A percentile compares a stretch with the other conserved stretches of the same genome.
Evolutionary conservation across 1,140 invertebrate genomes (phyloP).

Genomic region (Asobara japonica): DNA sequence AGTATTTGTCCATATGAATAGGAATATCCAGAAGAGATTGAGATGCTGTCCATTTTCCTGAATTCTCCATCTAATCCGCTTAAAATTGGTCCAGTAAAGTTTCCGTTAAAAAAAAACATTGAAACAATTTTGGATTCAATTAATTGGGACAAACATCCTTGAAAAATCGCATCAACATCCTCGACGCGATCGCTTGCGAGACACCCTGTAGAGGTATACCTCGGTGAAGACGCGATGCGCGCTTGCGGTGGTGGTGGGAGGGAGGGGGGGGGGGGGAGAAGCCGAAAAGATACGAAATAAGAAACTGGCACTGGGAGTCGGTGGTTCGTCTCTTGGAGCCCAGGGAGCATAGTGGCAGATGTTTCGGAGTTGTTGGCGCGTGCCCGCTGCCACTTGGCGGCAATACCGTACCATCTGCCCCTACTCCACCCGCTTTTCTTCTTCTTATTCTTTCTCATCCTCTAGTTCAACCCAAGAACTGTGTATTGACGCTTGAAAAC

Average conservation of each 20-base stretch:
- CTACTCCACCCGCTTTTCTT: slow-evolving; percentile 17
- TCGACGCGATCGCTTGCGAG: too few species aligned
- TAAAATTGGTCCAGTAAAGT: too few species aligned
- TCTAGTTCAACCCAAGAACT: slow-evolving; percentile 11
- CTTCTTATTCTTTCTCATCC: slow-evolving; percentile 18
- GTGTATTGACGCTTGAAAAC: slow-evolving; percentile 4
- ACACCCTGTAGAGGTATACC: too few species aligned
- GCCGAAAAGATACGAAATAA: slow-evolving; percentile 47
- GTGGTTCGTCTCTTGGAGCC: slow-evolving; percentile 44
- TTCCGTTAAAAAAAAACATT: too few species aligned
- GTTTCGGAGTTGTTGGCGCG: slow-evolving; percentile 63
- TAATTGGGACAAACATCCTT: too few species aligned
- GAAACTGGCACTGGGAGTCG: slow-evolving; percentile 39
- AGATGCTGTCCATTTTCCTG: too few species aligned
- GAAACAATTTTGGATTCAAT: too few species aligned
- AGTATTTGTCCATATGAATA: too few species aligned
- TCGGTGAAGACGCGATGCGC: too few species aligned
- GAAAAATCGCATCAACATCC: too few species aligned
- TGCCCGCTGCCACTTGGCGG: slow-evolving; percentile 65
- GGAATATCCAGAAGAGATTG: too few species aligned
- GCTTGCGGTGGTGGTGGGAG: not conserved
- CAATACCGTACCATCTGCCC: slow-evolving; percentile 41
- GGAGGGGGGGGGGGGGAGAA: slow-evolving; percentile 19
- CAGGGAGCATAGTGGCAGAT: slow-evolving; percentile 47
- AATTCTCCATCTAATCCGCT: too few species aligned